Conservation (phyloP, 2,888 invertebrate genomes). For the Athripsodes cinereus region DNA sequence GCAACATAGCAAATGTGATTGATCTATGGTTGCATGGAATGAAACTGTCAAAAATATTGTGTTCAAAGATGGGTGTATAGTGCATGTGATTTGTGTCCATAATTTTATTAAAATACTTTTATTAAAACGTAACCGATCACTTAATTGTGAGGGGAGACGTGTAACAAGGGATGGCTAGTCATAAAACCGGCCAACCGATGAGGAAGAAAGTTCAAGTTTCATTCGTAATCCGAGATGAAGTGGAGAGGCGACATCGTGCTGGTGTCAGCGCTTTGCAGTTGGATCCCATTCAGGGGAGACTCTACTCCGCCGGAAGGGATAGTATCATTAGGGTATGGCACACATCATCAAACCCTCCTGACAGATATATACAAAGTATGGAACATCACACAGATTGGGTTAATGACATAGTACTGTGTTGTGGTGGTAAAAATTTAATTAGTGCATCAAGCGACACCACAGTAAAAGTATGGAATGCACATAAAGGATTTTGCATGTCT, state of each 20-base stretch:
- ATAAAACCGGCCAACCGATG: conserved; percentile 41
- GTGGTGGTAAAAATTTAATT: conserved; percentile 94
- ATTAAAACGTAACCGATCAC: conserved; percentile 2
- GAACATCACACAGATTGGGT: conserved; percentile 99
- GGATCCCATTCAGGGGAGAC: conserved; percentile 77
- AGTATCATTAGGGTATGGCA: conserved; percentile 95
- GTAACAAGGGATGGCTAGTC: conserved; percentile 36
- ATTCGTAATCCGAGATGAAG: conserved; percentile 95
- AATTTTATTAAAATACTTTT: background rate
- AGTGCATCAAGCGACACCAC: conserved; percentile 99
- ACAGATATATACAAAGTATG: conserved; percentile 75
- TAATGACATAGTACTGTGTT: conserved; percentile 96
- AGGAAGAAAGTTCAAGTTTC: conserved; percentile 72
- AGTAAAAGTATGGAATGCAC: conserved; percentile 99
- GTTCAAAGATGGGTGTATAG: background rate
- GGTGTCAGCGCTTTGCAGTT: conserved; percentile 94
- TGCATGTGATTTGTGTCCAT: background rate
- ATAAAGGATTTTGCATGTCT: conserved; percentile 99
- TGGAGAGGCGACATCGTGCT: conserved; percentile 89
- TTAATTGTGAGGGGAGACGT: background rate
- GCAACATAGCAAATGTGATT: background rate
- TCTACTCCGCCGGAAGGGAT: conserved; percentile 96
- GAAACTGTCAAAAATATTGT: background rate
- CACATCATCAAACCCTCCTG: conserved; percentile 51
- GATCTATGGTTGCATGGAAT: background rate